These are phyloP conservation scores for Pseudococcus jackbeardsleyi DNA, from an alignment of 2,888 invertebrate genomes.

Conservation along the genomic window DNA sequence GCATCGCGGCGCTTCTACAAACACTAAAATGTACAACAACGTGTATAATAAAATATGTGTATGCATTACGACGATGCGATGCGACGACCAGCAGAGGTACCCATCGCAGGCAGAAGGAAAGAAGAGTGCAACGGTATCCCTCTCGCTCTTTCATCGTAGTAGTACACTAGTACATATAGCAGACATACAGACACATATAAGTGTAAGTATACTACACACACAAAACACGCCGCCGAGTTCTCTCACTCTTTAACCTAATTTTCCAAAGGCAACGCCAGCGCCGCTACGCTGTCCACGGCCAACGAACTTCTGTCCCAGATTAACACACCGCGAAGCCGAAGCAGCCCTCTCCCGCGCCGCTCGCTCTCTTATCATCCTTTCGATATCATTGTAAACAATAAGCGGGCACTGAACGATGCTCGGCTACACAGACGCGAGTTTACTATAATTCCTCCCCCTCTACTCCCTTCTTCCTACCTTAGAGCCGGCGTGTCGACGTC, in stretches of 20 bases:
- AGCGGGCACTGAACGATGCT: slow-evolving; percentile 59
- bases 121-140: neutral
- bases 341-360: slow-evolving; percentile 1
- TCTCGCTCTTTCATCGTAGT: neutral
- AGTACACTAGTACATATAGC: neutral
- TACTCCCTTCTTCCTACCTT: neutral
- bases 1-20: neutral
- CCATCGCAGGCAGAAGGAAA: neutral
- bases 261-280: slow-evolving; percentile 62
- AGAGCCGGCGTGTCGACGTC: too few relatives aligned
- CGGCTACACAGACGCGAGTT: slow-evolving; percentile 2
- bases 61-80: neutral
- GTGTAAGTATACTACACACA: neutral
- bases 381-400: slow-evolving; percentile 63
- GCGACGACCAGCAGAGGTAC: neutral
- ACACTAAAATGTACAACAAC: neutral
- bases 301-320: slow-evolving; percentile 63
- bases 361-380: slow-evolving; percentile 41
- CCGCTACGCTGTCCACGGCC: slow-evolving; percentile 61
- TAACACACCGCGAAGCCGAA: slow-evolving; percentile 45
- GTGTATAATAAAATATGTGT: neutral
- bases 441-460: neutral
- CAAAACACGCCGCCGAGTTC: slow-evolving; percentile 23
- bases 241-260: slow-evolving; percentile 63
- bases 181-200: slow-evolving; percentile 17